Evolutionary conservation across 2,113 vertebrate species (phyloP).

Genomic region (Pipra filicauda): DNA sequence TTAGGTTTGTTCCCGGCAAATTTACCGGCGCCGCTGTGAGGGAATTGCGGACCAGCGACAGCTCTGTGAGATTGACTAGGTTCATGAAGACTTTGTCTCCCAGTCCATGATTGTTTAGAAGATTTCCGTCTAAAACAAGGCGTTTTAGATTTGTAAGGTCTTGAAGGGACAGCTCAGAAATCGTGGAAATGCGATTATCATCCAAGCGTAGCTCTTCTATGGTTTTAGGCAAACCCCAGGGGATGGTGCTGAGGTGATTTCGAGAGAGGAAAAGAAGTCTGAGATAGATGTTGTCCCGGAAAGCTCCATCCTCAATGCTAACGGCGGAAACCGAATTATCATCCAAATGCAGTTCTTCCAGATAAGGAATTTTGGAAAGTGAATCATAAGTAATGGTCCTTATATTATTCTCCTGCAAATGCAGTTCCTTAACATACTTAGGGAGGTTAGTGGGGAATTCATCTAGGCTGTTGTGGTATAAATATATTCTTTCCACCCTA

Average conservation of each 20-base stretch:
- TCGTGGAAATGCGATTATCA: slow-evolving; percentile 98
- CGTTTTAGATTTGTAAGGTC: slow-evolving; percentile 97
- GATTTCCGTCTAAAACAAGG: slow-evolving; percentile 95
- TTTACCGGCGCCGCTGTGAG: slow-evolving; percentile 91
- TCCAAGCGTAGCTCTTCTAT: slow-evolving; percentile 97
- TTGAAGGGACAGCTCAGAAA: slow-evolving; percentile 93
- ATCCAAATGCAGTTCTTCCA: slow-evolving; percentile 97
- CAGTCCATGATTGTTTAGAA: slow-evolving; percentile 93
- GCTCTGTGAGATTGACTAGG: slow-evolving; percentile 93
- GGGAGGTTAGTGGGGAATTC: slow-evolving; percentile 98
- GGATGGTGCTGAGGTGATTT: slow-evolving; percentile 98
- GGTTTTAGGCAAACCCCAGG: slow-evolving; percentile 91
- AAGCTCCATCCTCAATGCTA: slow-evolving; percentile 97
- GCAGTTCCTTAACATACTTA: slow-evolving; percentile 93
- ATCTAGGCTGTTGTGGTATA: slow-evolving; percentile 97
- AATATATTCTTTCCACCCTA: slow-evolving; percentile 95
- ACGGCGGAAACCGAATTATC: slow-evolving; percentile 98
- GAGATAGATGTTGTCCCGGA: slow-evolving; percentile 93
- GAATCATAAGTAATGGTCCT: slow-evolving; percentile 94
- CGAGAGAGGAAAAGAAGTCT: slow-evolving; percentile 95
- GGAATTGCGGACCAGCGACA: slow-evolving; percentile 93
- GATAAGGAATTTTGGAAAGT: slow-evolving; percentile 93
- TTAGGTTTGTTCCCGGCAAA: slow-evolving; percentile 90
- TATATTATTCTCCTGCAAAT: slow-evolving; percentile 98
- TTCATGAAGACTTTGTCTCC: slow-evolving; percentile 94